A percentile compares a stretch with the other conserved stretches of the same genome.
Evolutionary conservation across 2,113 vertebrate genomes (phyloP).

Genomic region (Ctenomys sociabilis): DNA sequence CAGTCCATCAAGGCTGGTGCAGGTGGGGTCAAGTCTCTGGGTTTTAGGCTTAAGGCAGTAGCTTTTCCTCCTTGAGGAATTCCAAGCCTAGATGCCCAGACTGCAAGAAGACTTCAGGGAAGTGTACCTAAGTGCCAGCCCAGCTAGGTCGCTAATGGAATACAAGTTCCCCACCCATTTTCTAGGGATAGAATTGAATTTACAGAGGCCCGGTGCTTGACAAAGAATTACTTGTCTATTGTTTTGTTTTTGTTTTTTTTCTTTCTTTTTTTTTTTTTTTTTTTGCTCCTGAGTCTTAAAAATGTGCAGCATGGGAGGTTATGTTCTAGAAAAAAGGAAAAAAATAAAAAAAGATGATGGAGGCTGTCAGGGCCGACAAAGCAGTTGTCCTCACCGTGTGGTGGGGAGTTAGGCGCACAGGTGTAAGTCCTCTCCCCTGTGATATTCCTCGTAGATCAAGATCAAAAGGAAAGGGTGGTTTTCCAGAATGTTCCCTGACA

Average conservation of each 20-base stretch:
- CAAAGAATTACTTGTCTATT: not conserved
- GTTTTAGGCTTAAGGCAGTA: not conserved
- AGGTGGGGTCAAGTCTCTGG: not conserved
- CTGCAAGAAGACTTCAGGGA: not conserved
- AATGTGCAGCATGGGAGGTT: not conserved
- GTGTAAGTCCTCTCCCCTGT: conserved; percentile 72
- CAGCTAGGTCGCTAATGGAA: not conserved
- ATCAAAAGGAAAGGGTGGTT: conserved; percentile 71
- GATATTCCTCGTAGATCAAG: conserved; percentile 77
- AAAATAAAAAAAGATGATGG: not conserved
- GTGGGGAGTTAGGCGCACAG: conserved; percentile 82
- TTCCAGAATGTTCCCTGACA: conserved; percentile 60
- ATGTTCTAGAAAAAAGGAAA: not conserved
- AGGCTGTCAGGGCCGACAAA: conserved; percentile 69
- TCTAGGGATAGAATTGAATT: not conserved
- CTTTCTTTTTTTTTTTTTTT: not conserved
- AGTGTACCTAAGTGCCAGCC: not conserved
- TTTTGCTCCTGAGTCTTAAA: not conserved
- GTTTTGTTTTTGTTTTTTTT: not conserved
- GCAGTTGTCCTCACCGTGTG: conserved; percentile 67
- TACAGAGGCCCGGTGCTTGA: not conserved
- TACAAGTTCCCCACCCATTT: not conserved
- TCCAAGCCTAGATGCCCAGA: not conserved
- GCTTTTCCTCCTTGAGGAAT: not conserved
- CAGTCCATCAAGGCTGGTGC: not conserved